phyloP scores from a whole-genome alignment of 1,140 invertebrate species.

The Drosophila persimilis region DNA sequence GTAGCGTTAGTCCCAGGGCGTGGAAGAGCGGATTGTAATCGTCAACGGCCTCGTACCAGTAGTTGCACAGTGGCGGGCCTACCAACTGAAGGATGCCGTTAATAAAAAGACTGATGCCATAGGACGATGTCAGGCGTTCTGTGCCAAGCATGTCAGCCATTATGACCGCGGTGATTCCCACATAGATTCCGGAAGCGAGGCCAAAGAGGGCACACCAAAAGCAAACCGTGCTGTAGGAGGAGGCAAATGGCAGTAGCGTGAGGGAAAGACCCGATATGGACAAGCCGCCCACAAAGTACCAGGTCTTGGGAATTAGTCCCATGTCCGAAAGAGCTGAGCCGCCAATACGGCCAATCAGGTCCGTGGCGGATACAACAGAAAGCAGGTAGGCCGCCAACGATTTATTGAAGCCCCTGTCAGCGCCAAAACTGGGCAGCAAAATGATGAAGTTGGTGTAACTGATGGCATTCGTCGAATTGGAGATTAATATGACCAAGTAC shows the following conservation, averaged over 20 bases:
- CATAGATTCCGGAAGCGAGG: conserved; percentile 92
- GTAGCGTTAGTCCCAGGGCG: conserved; percentile 88
- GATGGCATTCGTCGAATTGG: conserved; percentile 92
- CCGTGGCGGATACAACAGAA: conserved; percentile 90
- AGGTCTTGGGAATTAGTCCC: conserved; percentile 89
- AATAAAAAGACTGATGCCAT: conserved; percentile 92
- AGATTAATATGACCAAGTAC: conserved; percentile 91
- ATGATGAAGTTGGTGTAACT: conserved; percentile 94
- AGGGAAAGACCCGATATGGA: conserved; percentile 90
- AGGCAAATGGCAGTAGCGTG: conserved; percentile 87
- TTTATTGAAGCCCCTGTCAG: conserved; percentile 88
- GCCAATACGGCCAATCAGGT: conserved; percentile 91
- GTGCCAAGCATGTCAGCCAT: conserved; percentile 93
- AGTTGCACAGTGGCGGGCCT: conserved; percentile 91
- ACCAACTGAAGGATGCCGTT: conserved; percentile 91
- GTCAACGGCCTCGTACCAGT: conserved; percentile 86
- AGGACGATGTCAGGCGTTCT: conserved; percentile 92
- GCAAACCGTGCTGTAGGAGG: conserved; percentile 85
- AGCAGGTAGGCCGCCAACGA: conserved; percentile 87
- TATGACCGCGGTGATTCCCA: conserved; percentile 92
- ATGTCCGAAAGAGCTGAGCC: conserved; percentile 91
- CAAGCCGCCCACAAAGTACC: conserved; percentile 91
- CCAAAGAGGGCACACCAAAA: conserved; percentile 90
- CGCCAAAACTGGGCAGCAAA: conserved; percentile 89
- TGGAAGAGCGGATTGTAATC: conserved; percentile 89